Conservation (phyloP, 2,797 vertebrate species). For the Gambelia wislizenii region DNA sequence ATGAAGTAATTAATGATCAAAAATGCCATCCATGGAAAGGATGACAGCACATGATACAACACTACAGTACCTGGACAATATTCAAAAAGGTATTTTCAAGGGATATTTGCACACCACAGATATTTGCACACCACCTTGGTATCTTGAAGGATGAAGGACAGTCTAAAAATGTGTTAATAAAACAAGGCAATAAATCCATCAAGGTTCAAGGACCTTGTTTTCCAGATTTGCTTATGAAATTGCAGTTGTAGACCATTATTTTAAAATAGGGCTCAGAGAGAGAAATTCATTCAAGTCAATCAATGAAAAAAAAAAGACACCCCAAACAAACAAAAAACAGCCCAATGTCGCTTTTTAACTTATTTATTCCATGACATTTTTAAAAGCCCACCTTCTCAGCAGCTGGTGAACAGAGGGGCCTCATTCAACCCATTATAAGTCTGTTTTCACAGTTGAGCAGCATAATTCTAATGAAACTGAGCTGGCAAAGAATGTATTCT, state of each 20-base stretch:
- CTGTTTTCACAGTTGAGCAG: constrained; percentile 71
- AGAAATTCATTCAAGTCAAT: constrained; percentile 13
- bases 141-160: no score
- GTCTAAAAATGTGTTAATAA: no score
- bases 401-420: constrained; percentile 44
- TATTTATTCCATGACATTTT: constrained; percentile 72
- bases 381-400: constrained; percentile 59
- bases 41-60: no score
- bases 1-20: no score
- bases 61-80: no score
- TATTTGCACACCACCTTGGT: no score
- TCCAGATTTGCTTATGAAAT: background rate
- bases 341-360: constrained; percentile 68
- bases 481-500: constrained; percentile 54
- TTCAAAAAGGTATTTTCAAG: no score
- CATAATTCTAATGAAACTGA: constrained; percentile 65
- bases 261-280: constrained; percentile 41
- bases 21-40: no score
- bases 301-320: constrained; percentile 45
- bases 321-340: no score
- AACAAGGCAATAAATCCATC: background rate
- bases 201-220: background rate
- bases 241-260: constrained; percentile 40
- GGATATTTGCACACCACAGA: no score
- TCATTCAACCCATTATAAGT: constrained; percentile 50